Conservation (phyloP, 2,797 vertebrate genomes). For the Schizopygopsis pylzovi region DNA sequence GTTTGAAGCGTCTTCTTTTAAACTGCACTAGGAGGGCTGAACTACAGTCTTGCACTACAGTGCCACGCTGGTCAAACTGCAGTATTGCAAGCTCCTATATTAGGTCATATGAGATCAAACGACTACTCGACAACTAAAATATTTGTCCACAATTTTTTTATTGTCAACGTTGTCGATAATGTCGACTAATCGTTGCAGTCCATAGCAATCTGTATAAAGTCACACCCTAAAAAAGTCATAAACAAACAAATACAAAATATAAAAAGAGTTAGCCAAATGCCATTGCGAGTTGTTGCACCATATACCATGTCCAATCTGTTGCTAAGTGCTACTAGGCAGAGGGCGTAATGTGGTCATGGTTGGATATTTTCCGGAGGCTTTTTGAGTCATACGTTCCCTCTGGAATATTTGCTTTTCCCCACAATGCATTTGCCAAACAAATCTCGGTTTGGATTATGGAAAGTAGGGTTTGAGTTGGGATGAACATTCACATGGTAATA, state of each 20-base stretch:
- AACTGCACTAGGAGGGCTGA: too few relatives aligned
- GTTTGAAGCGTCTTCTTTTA: too few relatives aligned
- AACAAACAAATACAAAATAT: conserved; percentile 6
- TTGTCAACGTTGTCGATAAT: too few relatives aligned
- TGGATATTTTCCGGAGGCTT: background rate
- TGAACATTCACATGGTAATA: conserved; percentile 10
- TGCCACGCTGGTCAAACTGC: too few relatives aligned
- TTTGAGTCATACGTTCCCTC: conserved; percentile 25
- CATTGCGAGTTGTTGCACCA: background rate
- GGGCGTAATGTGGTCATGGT: background rate
- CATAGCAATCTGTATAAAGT: background rate
- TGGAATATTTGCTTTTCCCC: conserved; percentile 52
- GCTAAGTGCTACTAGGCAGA: conserved; percentile 14
- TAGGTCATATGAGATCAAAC: too few relatives aligned
- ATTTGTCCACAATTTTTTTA: too few relatives aligned
- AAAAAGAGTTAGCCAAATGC: background rate
- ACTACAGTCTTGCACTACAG: too few relatives aligned
- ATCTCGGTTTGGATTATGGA: conserved; percentile 57
- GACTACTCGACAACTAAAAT: too few relatives aligned
- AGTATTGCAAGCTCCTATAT: too few relatives aligned
- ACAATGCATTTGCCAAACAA: conserved; percentile 64
- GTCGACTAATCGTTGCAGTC: too few relatives aligned
- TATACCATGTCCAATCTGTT: background rate
- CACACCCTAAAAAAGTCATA: background rate
- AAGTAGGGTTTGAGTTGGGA: conserved; percentile 38